Percentiles rank a stretch among this genome's conserved stretches.
These are phyloP conservation scores for Aspiorhynchus laticeps DNA, from an alignment of 2,113 vertebrate species.

Conservation along the genomic window DNA sequence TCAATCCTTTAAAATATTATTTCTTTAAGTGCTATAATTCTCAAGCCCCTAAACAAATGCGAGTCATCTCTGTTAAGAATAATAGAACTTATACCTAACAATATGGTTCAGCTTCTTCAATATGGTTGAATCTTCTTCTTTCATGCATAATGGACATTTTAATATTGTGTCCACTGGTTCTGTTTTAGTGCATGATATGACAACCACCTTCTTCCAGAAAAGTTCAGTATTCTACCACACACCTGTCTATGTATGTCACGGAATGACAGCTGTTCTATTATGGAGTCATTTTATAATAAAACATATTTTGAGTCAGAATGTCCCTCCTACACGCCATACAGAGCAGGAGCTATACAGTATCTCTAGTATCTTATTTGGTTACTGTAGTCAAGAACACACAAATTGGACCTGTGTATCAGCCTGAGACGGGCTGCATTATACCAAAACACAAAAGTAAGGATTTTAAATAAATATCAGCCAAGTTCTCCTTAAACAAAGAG, in stretches of 20 bases:
- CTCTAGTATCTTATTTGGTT: not conserved
- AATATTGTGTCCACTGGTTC: not conserved
- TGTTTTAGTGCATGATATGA: not conserved
- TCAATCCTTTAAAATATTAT: not conserved
- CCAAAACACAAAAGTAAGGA: not conserved
- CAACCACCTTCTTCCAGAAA: not conserved
- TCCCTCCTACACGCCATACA: not conserved
- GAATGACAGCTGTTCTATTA: constrained; percentile 11
- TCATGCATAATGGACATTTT: not conserved
- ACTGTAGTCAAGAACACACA: not conserved
- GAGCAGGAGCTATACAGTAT: not conserved
- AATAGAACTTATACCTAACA: not conserved
- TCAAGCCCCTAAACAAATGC: not conserved
- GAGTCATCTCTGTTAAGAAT: not conserved
- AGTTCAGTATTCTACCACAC: not conserved
- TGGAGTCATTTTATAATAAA: constrained; percentile 18
- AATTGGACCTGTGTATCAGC: not conserved
- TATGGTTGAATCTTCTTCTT: not conserved
- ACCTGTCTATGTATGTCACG: not conserved
- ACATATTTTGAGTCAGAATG: constrained; percentile 1
- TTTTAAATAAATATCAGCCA: not conserved
- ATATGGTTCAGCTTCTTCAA: not conserved
- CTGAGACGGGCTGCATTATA: not conserved
- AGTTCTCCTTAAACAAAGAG: not conserved
- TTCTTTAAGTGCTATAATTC: not conserved